Percentiles rank a stretch among this genome's conserved stretches.
phyloP scores from a whole-genome alignment of 1,140 invertebrate species.

The Drosophila ambigua region DNA sequence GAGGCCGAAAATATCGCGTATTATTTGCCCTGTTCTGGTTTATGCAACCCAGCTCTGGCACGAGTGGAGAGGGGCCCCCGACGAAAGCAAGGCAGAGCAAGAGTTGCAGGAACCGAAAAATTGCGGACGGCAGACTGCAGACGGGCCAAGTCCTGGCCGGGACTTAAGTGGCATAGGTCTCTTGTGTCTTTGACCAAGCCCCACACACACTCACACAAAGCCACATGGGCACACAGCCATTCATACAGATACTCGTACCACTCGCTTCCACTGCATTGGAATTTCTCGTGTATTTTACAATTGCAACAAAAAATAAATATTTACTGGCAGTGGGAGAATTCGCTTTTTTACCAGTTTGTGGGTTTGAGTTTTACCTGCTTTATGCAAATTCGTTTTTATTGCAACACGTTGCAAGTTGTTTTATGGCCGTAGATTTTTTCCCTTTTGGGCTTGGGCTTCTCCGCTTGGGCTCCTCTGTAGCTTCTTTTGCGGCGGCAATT shows the following conservation, averaged over 20 bases:
- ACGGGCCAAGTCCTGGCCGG: slow-evolving; percentile 27
- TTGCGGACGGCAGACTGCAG: slow-evolving; percentile 43
- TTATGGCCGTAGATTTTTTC: slow-evolving; percentile 51
- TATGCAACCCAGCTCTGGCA: slow-evolving; percentile 19
- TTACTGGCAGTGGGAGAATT: slow-evolving; percentile 34
- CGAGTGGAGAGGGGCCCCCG: no score
- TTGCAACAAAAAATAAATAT: slow-evolving; percentile 55
- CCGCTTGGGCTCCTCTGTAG: slow-evolving; percentile 9
- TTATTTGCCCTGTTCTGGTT: slow-evolving; percentile 60
- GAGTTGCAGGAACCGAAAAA: slow-evolving; percentile 33
- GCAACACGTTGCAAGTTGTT: slow-evolving; percentile 76
- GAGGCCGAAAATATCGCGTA: slow-evolving; percentile 68
- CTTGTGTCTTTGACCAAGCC: slow-evolving; percentile 54
- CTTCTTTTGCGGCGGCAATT: slow-evolving; percentile 68
- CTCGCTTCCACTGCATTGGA: slow-evolving; percentile 67
- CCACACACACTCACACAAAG: slow-evolving; percentile 17
- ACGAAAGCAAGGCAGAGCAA: not conserved
- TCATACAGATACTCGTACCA: slow-evolving; percentile 15
- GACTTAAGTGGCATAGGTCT: slow-evolving; percentile 57
- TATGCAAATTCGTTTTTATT: slow-evolving; percentile 79
- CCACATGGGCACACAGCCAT: slow-evolving; percentile 2
- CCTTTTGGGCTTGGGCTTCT: slow-evolving; percentile 1
- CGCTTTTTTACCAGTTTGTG: slow-evolving; percentile 16
- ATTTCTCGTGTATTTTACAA: slow-evolving; percentile 58
- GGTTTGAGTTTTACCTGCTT: slow-evolving; percentile 62